These are phyloP conservation scores for Pyrgilauda ruficollis DNA, from an alignment of 2,113 vertebrate species.

Conservation along the genomic window DNA sequence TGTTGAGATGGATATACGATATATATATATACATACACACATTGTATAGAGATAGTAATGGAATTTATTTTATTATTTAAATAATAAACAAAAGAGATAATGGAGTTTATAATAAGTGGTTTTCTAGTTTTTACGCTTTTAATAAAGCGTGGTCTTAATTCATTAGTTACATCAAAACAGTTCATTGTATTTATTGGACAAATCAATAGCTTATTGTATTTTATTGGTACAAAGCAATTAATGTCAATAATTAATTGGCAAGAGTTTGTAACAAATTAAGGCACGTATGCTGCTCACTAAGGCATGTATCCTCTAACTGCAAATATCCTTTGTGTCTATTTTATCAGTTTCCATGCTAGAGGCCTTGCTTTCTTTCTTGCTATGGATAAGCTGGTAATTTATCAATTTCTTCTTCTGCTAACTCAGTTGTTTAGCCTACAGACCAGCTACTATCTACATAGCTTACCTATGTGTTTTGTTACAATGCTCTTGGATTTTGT, in stretches of 20 bases:
- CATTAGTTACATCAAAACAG: neutral
- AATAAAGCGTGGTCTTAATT: neutral
- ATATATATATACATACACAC: neutral
- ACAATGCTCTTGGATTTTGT: neutral
- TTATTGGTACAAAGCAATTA: neutral
- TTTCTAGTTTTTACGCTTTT: neutral
- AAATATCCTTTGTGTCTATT: neutral
- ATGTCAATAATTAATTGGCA: neutral
- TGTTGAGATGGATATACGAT: neutral
- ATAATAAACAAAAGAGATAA: too few relatives aligned
- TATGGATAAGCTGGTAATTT: neutral
- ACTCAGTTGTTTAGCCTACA: neutral
- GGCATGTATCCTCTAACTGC: neutral
- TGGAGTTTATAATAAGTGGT: neutral
- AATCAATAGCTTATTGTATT: neutral
- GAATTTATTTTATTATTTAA: neutral
- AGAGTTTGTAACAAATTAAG: neutral
- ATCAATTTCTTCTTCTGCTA: neutral
- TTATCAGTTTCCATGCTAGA: neutral
- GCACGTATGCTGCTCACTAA: neutral
- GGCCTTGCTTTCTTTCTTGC: neutral
- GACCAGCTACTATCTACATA: neutral
- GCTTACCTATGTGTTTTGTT: neutral
- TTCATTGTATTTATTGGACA: neutral
- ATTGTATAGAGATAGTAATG: neutral